phyloP scores from a whole-genome alignment of 1,140 invertebrate species.

The Megalopta genalis region DNA sequence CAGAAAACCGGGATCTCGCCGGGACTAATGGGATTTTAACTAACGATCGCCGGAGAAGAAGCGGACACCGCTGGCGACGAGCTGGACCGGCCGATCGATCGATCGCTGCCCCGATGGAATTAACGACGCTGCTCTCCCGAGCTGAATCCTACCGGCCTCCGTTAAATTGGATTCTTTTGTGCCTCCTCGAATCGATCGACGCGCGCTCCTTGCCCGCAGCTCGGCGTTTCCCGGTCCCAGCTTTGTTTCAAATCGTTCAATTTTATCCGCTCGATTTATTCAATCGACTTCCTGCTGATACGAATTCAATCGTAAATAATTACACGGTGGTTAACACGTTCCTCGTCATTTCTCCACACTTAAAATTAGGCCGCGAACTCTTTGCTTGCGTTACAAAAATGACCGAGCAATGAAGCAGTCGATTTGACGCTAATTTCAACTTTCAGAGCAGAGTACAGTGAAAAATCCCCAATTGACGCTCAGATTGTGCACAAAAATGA shows the following conservation, averaged over 20 bases:
- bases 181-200: background rate
- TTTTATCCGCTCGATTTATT: background rate
- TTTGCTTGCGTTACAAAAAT: too few species aligned
- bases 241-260: background rate
- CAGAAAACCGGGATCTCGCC: constrained; percentile 68
- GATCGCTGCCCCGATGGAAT: constrained; percentile 37
- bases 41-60: constrained; percentile 65
- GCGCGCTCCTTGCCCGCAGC: background rate
- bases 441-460: too few species aligned
- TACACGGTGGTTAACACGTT: too few species aligned
- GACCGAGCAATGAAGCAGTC: too few species aligned
- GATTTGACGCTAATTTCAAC: too few species aligned
- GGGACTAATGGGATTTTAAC: constrained; percentile 77
- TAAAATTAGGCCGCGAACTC: too few species aligned
- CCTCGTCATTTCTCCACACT: too few species aligned
- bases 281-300: too few species aligned
- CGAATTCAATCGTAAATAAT: too few species aligned
- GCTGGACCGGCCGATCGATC: constrained; percentile 15
- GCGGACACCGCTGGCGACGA: constrained; percentile 24
- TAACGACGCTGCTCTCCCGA: constrained; percentile 13
- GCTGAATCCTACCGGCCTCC: background rate
- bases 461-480: too few species aligned
- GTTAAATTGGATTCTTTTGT: constrained; percentile 44
- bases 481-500: too few species aligned
- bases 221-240: background rate